A percentile compares a stretch with the other conserved stretches of the same genome.
phyloP scores from a whole-genome alignment of 1,140 invertebrate genomes.

The Calycopis cecrops region DNA sequence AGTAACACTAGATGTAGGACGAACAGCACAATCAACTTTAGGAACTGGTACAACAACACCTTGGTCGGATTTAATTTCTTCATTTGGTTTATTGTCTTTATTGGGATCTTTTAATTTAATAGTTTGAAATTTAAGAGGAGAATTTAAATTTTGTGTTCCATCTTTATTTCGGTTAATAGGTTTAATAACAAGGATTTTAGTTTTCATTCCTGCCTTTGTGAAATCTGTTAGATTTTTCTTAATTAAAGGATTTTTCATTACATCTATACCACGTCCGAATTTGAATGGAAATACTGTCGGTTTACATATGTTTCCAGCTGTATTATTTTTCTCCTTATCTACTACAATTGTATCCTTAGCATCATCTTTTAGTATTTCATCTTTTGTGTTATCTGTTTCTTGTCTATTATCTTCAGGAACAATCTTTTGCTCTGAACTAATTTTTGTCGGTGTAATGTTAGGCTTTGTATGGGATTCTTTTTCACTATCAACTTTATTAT shows the following conservation, averaged over 20 bases:
- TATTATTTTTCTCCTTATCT: conserved; percentile 27
- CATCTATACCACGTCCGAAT: conserved; percentile 56
- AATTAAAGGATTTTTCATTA: conserved; percentile 63
- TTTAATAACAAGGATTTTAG: conserved; percentile 67
- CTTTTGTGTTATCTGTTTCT: too few species aligned
- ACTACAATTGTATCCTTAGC: neutral
- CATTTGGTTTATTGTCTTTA: conserved; percentile 33
- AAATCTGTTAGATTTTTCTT: conserved; percentile 64
- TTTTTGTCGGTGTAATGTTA: too few species aligned
- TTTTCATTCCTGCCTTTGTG: conserved; percentile 61
- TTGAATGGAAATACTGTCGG: conserved; percentile 51
- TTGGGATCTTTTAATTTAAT: conserved; percentile 61
- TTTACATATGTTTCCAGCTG: conserved; percentile 22
- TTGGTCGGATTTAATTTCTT: conserved; percentile 50
- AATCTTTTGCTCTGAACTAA: too few species aligned
- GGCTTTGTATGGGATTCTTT: too few species aligned
- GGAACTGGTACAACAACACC: conserved; percentile 58
- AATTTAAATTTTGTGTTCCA: conserved; percentile 34
- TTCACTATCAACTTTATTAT: too few species aligned
- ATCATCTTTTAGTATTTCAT: neutral
- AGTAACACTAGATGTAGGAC: conserved; percentile 16
- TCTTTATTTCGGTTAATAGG: conserved; percentile 57
- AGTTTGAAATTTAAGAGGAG: conserved; percentile 59
- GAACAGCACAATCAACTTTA: conserved; percentile 43
- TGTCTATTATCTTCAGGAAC: too few species aligned